phyloP scores from a whole-genome alignment of 2,113 vertebrate species.

The Canis aureus region DNA sequence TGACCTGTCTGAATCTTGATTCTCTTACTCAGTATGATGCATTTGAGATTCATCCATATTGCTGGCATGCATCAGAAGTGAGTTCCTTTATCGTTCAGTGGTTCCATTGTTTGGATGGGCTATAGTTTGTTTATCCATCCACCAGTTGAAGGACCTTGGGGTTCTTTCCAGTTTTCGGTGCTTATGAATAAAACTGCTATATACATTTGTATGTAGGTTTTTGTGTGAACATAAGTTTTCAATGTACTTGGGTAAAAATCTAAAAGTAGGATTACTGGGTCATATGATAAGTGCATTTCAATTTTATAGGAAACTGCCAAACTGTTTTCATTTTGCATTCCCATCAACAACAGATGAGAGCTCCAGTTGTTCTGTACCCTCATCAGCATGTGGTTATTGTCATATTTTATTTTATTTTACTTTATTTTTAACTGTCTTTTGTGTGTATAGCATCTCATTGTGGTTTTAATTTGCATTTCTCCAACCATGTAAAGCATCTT shows the following conservation, averaged over 20 bases:
- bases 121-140: background rate
- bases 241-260: background rate
- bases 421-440: conserved; percentile 11
- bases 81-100: background rate
- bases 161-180: background rate
- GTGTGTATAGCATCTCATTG: background rate
- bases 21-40: background rate
- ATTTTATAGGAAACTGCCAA: background rate
- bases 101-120: background rate
- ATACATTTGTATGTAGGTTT: conserved; percentile 14
- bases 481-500: background rate
- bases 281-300: background rate
- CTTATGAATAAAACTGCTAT: background rate
- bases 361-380: background rate
- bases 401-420: background rate
- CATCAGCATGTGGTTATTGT: background rate
- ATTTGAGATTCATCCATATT: background rate
- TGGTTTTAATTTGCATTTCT: conserved; percentile 24
- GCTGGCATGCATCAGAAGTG: background rate
- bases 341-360: background rate
- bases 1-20: background rate
- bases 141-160: background rate
- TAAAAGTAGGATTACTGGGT: background rate
- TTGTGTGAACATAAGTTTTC: background rate
- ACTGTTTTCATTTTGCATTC: background rate